These are phyloP conservation scores for Heteromormyrus szaboi DNA, from an alignment of 2,797 vertebrate genomes.

Conservation along the genomic window DNA sequence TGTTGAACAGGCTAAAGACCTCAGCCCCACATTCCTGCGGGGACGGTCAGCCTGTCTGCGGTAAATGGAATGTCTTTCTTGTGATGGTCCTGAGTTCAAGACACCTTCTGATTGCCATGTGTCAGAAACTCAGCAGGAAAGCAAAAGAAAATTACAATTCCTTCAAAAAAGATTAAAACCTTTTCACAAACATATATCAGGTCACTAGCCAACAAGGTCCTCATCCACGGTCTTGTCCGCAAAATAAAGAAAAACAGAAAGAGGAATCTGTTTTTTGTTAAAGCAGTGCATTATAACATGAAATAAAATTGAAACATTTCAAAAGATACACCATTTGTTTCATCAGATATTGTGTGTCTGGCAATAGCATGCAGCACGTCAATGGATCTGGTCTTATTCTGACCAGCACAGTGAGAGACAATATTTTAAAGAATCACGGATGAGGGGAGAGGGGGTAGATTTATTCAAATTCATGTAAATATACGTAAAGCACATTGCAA, in stretches of 20 bases:
- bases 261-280: not conserved
- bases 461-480: constrained; percentile 17
- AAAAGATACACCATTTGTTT: not conserved
- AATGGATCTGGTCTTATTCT: not conserved
- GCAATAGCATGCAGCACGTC: not conserved
- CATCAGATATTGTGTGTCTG: not conserved
- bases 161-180: not conserved
- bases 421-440: not conserved
- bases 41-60: not conserved
- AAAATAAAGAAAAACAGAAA: not conserved
- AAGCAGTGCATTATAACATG: not conserved
- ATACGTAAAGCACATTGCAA: not conserved
- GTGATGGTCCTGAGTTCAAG: not conserved
- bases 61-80: not conserved
- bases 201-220: not conserved
- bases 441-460: not conserved
- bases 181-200: not conserved
- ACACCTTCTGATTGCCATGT: not conserved
- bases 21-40: not conserved
- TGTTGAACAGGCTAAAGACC: not conserved
- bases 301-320: not conserved
- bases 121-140: not conserved
- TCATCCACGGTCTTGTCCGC: not conserved
- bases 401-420: not conserved
- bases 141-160: not conserved